Base-by-base conservation (phyloP, 2,113 vertebrate species). In the Capreolus pygargus region DNA sequence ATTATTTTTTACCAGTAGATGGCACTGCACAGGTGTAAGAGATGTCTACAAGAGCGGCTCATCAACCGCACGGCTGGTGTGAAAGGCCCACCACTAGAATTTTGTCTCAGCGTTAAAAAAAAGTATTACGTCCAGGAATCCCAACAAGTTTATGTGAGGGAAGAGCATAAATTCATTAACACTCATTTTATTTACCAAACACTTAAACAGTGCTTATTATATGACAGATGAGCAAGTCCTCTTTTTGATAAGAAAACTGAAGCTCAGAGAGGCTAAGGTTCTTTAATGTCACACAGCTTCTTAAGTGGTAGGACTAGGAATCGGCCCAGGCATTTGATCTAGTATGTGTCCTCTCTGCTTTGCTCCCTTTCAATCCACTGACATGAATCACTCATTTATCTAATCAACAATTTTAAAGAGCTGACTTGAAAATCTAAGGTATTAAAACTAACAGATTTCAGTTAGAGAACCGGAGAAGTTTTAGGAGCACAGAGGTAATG, bases 1-100 rank as follows among this genome's bases (percentile, higher is more conserved):
- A 74, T 70, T 78, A 47, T 86, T 86, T 74, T 64, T 64, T 47
- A 85, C 96, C 98, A 98, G 98, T 97, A 98, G 97, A 87, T 98
- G 98, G 97, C 97, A 95, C 93, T 97, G 55, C 86, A 87, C 90
- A 58, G 85, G 89, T 97, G 10, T 86, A 57, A 89, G 81, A 90
- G 61, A 54, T 25, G 33, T n/a, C 43, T 83, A n/a, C 21, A 30
- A 3, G 70, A 95, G 60, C n/a, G 12, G 39, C 45, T 82, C 58
- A 82, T 86, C n/a, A 30, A 6, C n/a, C 27, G 0, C 36, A 17
- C 2, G 50, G 12, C 33, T 39, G 30, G 15, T 92, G 7, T 90
- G 28, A 81, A 91, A 36, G 4, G 64, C 16, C 23, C 16, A 88
- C 13, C 36, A 8, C 9, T 70, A 50, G 14, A 91, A 19, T 55